Evolutionary conservation across 2,113 vertebrate species (phyloP).

Genomic region (Tiliqua scincoides): DNA sequence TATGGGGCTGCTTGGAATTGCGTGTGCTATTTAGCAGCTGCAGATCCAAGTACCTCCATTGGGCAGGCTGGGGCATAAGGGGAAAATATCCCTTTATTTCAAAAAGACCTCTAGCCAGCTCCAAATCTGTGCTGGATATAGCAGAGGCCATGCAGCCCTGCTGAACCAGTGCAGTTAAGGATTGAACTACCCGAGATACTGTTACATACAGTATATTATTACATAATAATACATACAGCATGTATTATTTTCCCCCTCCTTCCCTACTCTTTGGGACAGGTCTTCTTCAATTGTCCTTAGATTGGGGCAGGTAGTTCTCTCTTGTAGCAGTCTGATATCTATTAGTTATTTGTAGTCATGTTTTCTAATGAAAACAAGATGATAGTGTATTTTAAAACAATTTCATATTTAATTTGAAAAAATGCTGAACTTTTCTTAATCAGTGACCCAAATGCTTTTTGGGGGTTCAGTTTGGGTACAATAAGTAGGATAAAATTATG

Average conservation of each 20-base stretch:
- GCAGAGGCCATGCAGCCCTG: too few species aligned
- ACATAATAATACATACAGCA: neutral
- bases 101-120: too few species aligned
- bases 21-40: too few species aligned
- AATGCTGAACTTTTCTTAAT: neutral
- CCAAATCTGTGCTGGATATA: too few species aligned
- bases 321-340: neutral
- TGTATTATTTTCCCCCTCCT: neutral
- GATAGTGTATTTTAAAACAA: neutral
- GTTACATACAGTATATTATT: neutral
- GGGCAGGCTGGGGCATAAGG: too few species aligned
- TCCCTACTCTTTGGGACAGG: neutral
- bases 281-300: neutral
- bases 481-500: neutral
- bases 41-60: too few species aligned
- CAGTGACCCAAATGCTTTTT: neutral
- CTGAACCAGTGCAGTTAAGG: too few species aligned
- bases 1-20: too few species aligned
- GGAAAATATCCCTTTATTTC: too few species aligned
- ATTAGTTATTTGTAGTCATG: conserved; percentile 1
- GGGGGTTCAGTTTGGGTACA: neutral
- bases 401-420: neutral
- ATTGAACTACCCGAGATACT: too few species aligned
- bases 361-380: conserved; percentile 4
- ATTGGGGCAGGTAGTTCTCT: neutral